Conservation (phyloP, 2,888 invertebrate species). For the Pimpla rufipes region DNA sequence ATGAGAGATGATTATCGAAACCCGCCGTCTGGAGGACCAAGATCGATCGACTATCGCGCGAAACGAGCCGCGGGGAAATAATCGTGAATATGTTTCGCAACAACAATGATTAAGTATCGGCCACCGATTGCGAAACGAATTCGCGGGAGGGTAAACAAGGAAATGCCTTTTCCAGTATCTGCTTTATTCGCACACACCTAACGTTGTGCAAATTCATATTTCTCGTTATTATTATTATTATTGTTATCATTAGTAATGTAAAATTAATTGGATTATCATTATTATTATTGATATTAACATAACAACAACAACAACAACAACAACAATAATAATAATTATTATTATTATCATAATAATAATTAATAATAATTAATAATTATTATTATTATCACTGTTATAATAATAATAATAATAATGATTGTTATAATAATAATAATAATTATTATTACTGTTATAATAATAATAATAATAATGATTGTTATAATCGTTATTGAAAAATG, state of each 20-base stretch:
- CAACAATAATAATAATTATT: too few species aligned
- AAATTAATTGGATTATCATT: too few species aligned
- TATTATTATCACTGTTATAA: constrained; percentile 14
- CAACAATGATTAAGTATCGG: constrained; percentile 61
- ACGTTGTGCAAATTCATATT: background rate
- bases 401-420: too few species aligned
- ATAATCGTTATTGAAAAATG: constrained; percentile 19
- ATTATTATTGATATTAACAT: constrained; percentile 18
- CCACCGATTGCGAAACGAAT: constrained; percentile 61
- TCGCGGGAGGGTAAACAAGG: constrained; percentile 36
- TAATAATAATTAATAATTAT: too few species aligned
- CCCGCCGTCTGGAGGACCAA: constrained; percentile 35
- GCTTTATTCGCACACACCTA: background rate
- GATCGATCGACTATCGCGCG: constrained; percentile 39
- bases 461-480: too few species aligned
- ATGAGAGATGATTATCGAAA: constrained; percentile 62
- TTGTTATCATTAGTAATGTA: constrained; percentile 27
- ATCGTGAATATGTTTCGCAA: constrained; percentile 70
- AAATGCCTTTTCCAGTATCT: constrained; percentile 34
- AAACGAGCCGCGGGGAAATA: constrained; percentile 40
- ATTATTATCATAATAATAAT: constrained; percentile 29
- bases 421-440: constrained; percentile 1
- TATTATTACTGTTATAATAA: constrained; percentile 27
- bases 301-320: too few species aligned
- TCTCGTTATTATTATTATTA: constrained; percentile 2